Evolutionary conservation across 2,797 vertebrate species (phyloP).

Genomic region (Rousettus madagascariensis): DNA sequence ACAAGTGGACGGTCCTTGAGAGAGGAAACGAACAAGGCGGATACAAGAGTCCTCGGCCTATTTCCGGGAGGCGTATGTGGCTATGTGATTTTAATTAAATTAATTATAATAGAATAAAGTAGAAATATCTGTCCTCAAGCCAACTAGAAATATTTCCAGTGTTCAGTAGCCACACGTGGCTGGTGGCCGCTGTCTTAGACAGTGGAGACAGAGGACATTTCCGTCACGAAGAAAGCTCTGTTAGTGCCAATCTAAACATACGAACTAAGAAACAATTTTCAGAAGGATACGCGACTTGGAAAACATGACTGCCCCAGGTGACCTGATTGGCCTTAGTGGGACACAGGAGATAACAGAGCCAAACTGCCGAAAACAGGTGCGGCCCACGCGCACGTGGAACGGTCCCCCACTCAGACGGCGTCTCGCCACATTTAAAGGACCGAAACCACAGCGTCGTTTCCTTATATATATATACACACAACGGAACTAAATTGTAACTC

Average conservation of each 20-base stretch:
- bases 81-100: background rate
- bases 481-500: background rate
- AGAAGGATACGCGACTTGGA: background rate
- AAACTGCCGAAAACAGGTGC: background rate
- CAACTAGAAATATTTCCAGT: background rate
- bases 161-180: too few species aligned
- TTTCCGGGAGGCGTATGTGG: background rate
- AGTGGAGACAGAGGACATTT: too few species aligned
- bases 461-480: background rate
- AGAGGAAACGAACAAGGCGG: background rate
- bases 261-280: background rate
- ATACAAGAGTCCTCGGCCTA: background rate
- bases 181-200: background rate
- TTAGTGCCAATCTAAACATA: too few species aligned
- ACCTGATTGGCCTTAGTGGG: background rate
- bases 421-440: background rate
- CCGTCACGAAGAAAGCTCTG: background rate
- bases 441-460: background rate
- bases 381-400: accelerated
- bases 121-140: background rate
- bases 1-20: accelerated
- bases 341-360: accelerated
- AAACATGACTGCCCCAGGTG: background rate
- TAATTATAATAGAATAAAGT: background rate
- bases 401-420: background rate